A percentile compares a stretch with the other conserved stretches of the same genome.
phyloP scores from a whole-genome alignment of 2,113 vertebrate species.

The Gavia stellata region DNA sequence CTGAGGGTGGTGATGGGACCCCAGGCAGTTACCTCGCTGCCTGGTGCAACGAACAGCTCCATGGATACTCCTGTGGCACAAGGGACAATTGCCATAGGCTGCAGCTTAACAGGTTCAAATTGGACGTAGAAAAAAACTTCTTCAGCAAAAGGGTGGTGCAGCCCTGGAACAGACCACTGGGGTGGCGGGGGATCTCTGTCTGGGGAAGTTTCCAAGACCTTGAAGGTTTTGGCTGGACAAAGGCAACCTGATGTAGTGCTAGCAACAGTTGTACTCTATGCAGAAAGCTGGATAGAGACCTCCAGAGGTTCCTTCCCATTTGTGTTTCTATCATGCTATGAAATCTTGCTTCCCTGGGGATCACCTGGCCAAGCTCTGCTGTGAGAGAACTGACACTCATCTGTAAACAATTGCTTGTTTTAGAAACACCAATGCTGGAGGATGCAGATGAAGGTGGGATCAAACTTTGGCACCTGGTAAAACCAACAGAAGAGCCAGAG shows the following conservation, averaged over 20 bases:
- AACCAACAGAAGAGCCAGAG: slow-evolving; percentile 94
- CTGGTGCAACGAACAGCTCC: background rate
- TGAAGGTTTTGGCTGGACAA: background rate
- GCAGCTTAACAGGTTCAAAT: background rate
- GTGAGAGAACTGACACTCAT: background rate
- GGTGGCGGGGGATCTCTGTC: background rate
- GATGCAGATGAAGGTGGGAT: slow-evolving; percentile 97
- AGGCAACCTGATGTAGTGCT: background rate
- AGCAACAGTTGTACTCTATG: background rate
- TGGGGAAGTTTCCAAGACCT: background rate
- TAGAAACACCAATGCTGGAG: slow-evolving; percentile 97
- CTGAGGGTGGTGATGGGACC: background rate
- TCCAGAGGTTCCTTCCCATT: background rate
- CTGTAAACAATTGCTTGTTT: background rate
- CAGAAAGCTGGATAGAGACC: background rate
- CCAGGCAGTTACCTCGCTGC: background rate
- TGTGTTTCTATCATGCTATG: background rate
- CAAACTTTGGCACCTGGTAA: slow-evolving; percentile 95
- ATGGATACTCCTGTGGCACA: background rate
- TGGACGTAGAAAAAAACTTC: background rate
- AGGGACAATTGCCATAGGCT: background rate
- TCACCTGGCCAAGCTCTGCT: background rate
- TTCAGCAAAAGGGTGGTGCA: background rate
- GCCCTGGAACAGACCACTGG: background rate
- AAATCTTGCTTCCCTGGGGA: background rate